Evolutionary conservation across 1,140 invertebrate species (phyloP).

Genomic region (Agrypnia vestita): DNA sequence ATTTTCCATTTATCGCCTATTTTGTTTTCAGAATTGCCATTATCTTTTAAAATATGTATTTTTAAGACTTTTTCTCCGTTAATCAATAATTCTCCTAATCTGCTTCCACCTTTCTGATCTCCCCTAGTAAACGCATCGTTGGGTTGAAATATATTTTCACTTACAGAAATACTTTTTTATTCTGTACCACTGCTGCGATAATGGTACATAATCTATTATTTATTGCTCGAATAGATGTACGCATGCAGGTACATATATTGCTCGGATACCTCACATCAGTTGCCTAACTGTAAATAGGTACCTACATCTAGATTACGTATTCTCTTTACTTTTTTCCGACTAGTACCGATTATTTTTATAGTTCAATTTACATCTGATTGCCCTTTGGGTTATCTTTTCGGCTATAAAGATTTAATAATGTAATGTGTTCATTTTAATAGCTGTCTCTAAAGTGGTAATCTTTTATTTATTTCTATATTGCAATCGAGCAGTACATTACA

Average conservation of each 20-base stretch:
- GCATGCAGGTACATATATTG: background rate
- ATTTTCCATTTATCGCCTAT: too few relatives aligned
- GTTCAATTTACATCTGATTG: constrained; percentile 19
- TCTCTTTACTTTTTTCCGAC: background rate
- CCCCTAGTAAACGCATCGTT: too few relatives aligned
- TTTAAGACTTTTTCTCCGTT: too few relatives aligned
- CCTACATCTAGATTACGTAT: background rate
- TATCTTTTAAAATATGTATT: too few relatives aligned
- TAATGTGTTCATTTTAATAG: too few relatives aligned
- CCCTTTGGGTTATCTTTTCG: constrained; percentile 6
- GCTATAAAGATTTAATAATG: too few relatives aligned
- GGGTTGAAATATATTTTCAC: background rate
- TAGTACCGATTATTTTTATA: background rate
- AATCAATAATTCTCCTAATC: too few relatives aligned
- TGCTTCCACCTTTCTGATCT: too few relatives aligned
- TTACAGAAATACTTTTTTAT: background rate
- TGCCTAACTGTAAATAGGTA: constrained; percentile 15
- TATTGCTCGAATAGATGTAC: background rate
- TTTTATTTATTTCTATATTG: background rate
- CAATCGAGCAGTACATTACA: background rate
- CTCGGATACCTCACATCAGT: background rate
- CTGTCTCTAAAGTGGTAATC: too few relatives aligned
- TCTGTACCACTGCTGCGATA: background rate
- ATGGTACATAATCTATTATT: background rate
- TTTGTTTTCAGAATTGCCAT: too few relatives aligned